Percentiles rank a stretch among this genome's conserved stretches.
Conservation (phyloP, 1,140 invertebrate genomes). For the Zaprionus taronus region DNA sequence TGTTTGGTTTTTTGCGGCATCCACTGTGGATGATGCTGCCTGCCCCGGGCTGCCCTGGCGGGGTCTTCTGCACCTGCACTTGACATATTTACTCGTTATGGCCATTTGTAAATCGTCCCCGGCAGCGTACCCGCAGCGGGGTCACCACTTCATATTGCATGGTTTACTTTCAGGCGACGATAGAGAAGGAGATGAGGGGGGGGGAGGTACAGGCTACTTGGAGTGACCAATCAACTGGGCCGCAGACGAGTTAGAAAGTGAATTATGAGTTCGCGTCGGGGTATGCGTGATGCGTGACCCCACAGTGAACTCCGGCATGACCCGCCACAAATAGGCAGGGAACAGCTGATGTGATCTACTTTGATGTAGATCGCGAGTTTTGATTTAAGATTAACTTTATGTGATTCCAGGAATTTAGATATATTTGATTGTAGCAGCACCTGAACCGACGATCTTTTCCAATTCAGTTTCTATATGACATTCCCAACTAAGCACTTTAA, state of each 20-base stretch:
- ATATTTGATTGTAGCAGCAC: too few relatives aligned
- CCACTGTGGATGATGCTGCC: conserved; percentile 5
- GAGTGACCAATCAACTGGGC: conserved; percentile 5
- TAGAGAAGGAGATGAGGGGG: too few relatives aligned
- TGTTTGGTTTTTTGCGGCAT: not conserved
- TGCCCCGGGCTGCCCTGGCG: conserved; percentile 25
- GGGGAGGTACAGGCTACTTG: not conserved
- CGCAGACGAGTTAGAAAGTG: conserved; percentile 18
- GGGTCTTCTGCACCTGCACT: conserved; percentile 79
- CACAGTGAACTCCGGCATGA: not conserved
- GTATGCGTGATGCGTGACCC: not conserved
- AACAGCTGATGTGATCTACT: not conserved
- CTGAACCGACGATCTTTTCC: too few relatives aligned
- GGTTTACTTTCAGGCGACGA: conserved; percentile 4
- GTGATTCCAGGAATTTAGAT: too few relatives aligned
- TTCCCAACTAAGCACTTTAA: too few relatives aligned
- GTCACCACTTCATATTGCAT: conserved; percentile 25
- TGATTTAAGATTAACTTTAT: too few relatives aligned
- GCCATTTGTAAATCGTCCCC: conserved; percentile 67
- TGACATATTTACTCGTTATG: conserved; percentile 82
- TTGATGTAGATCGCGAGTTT: too few relatives aligned
- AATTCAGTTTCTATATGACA: too few relatives aligned
- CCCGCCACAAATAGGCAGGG: not conserved
- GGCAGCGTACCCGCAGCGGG: conserved; percentile 20
- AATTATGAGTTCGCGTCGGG: not conserved